Evolutionary conservation across 2,797 vertebrate genomes (phyloP), one percentile per base, ranked within the genome.

Genomic region (Distichodus sexfasciatus): DNA sequence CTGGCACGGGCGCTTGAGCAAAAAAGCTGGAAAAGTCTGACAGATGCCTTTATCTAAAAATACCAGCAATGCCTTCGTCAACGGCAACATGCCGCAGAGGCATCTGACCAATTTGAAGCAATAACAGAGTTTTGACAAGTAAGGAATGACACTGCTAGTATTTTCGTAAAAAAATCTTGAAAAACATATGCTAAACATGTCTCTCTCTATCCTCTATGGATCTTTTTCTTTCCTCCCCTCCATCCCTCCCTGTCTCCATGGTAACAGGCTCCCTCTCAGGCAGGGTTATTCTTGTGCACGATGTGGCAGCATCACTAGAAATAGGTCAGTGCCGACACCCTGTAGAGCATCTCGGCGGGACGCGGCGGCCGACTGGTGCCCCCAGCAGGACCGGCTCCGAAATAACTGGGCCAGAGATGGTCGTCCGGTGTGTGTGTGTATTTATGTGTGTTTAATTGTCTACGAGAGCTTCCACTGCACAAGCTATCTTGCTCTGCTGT

Each of bases 1-100:
- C 58, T 46, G 41, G 38, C 24, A 12, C 14, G 57, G 3, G 9
- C 57, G 48, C n/a, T 14, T 48, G 48, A 47, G 33, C 4, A 51
- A 19, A 57, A 8, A 58, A 55, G 48, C 41, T 44, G 50, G 57
- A 38, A 44, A 55, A 59, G 43, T 58, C 47, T 66, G 77, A 83
- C 75, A 77, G 77, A 59, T 59, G 41, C 47, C 41, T 78, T 85
- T 81, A 84, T 84, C 81, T 84, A 83, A 80, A 83, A 86, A 79
- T 76, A 82, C 76, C 62, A 11, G 53, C 69, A 82, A 85, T n/a
- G n/a, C n/a, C n/a, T n/a, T n/a, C n/a, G n/a, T n/a, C n/a, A n/a
- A n/a, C n/a, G n/a, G n/a, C n/a, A n/a, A n/a, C n/a, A n/a, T n/a
- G n/a, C n/a, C n/a, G n/a, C n/a, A n/a, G n/a, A n/a, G n/a, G n/a